These are phyloP conservation scores for Hydra vulgaris DNA, from an alignment of 30 jellyfish, hydroid and myxozoan genomes.

Conservation along the genomic window DNA sequence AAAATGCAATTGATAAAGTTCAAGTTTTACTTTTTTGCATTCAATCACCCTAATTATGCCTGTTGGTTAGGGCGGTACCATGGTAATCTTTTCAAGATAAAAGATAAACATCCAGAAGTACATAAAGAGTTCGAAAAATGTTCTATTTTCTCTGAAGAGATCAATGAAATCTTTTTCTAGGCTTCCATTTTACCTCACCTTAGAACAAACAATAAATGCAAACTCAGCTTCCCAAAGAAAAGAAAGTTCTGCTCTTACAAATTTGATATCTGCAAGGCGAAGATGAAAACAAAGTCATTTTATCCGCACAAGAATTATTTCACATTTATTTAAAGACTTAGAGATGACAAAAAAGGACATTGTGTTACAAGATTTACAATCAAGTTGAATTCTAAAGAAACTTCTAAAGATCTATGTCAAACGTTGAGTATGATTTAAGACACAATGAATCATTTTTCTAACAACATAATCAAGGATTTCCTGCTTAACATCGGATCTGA, in stretches of 20 bases:
- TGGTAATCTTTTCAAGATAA: conserved; percentile 12
- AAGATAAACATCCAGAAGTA: conserved; percentile 4
- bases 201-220: conserved; percentile 27
- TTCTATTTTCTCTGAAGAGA: conserved; percentile 15
- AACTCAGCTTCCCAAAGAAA: conserved; percentile 16
- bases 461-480: conserved; percentile 1
- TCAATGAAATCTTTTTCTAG: conserved; percentile 15
- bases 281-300: background rate
- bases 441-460: conserved; percentile 3
- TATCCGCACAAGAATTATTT: conserved; percentile 2
- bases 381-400: background rate
- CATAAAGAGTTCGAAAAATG: conserved; percentile 5
- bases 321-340: background rate
- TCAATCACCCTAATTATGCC: background rate
- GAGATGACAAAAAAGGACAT: background rate
- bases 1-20: no score
- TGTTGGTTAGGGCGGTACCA: conserved; percentile 5
- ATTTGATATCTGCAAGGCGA: conserved; percentile 20
- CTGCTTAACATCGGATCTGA: no score
- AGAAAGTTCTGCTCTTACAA: conserved; percentile 16
- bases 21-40: background rate
- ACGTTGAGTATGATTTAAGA: background rate
- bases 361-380: conserved; percentile 1
- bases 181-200: conserved; percentile 17
- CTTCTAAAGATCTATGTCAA: conserved; percentile 2